These are phyloP conservation scores for Nestor notabilis DNA, from an alignment of 2,113 vertebrate genomes.

Conservation along the genomic window DNA sequence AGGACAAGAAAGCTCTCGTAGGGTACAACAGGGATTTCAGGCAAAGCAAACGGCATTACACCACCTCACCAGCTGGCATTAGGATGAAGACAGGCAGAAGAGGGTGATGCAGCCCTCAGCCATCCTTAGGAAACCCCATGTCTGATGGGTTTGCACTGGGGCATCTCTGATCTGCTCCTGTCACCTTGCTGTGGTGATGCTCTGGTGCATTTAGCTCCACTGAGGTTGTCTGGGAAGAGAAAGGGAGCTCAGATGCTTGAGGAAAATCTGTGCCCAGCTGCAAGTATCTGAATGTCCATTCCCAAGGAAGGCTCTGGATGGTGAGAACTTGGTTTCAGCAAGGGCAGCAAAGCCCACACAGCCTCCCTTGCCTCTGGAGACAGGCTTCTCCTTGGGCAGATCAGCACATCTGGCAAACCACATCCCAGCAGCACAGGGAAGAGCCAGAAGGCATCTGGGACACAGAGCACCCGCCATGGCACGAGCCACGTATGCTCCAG, in stretches of 20 bases:
- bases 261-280: neutral
- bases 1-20: neutral
- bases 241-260: neutral
- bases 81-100: neutral
- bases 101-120: neutral
- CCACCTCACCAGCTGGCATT: neutral
- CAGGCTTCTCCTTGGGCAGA: neutral
- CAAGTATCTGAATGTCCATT: neutral
- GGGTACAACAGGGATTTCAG: neutral
- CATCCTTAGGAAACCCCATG: neutral
- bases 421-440: neutral
- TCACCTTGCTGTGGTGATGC: neutral
- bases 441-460: neutral
- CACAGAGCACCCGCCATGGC: neutral
- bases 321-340: neutral
- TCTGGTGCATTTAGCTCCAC: neutral
- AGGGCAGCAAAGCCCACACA: neutral
- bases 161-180: neutral
- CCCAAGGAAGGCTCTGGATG: neutral
- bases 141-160: neutral
- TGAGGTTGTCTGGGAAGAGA: neutral
- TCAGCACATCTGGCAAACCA: neutral
- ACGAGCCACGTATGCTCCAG: neutral
- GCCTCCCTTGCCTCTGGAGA: neutral
- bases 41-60: neutral